These are phyloP conservation scores for Danaus melanippus DNA, from an alignment of 1,140 invertebrate genomes.

Conservation along the genomic window DNA sequence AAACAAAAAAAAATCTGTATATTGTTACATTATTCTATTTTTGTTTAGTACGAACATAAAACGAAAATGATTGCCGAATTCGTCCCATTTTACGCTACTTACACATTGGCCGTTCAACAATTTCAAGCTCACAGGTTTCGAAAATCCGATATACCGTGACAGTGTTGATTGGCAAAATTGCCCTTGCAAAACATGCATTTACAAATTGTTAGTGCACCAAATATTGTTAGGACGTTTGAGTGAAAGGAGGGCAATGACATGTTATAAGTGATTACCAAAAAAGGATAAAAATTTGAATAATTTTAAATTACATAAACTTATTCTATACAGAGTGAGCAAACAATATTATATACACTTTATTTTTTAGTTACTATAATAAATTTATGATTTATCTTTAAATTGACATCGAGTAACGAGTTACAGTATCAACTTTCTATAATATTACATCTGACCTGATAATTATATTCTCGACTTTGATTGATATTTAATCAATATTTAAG, in stretches of 20 bases:
- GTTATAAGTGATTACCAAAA: neutral
- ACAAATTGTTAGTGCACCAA: slow-evolving; percentile 41
- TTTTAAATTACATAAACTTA: too few relatives aligned
- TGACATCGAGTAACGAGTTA: too few relatives aligned
- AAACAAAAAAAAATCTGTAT: neutral
- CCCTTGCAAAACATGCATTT: slow-evolving; percentile 45
- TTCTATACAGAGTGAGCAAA: too few relatives aligned
- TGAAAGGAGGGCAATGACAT: slow-evolving; percentile 39
- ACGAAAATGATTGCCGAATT: slow-evolving; percentile 25
- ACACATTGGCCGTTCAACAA: slow-evolving; percentile 27
- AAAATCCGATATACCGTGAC: slow-evolving; percentile 49
- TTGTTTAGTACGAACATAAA: slow-evolving; percentile 9
- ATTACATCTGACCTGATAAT: too few relatives aligned
- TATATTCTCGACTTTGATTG: too few relatives aligned
- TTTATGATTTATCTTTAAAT: too few relatives aligned
- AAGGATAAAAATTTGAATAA: neutral
- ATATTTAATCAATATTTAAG: too few relatives aligned
- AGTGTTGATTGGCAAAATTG: slow-evolving; percentile 44
- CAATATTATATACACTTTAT: too few relatives aligned
- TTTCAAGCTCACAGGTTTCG: slow-evolving; percentile 37
- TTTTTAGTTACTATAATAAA: too few relatives aligned
- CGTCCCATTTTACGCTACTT: slow-evolving; percentile 30
- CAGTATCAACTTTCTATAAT: too few relatives aligned
- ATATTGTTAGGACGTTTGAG: slow-evolving; percentile 33
- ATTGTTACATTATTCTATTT: slow-evolving; percentile 1